Evolutionary conservation across 2,888 invertebrate species (phyloP), one percentile per base, ranked within the genome.

Genomic region (Ophion ventricosus): DNA sequence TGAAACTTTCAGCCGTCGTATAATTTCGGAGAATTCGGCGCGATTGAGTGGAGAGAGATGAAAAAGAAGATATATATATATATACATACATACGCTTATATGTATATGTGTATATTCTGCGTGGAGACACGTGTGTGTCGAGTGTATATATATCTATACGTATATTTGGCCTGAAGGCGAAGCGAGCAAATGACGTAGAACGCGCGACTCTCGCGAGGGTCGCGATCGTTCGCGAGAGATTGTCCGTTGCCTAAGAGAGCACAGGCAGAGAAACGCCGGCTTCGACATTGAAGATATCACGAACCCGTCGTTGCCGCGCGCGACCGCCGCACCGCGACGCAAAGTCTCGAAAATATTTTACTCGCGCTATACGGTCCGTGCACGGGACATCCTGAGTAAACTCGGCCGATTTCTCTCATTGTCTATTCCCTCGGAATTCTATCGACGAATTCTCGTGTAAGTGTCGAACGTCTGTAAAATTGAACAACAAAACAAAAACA

Each of bases 151-250:
- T 26, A 61, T 26, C 20, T 57, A 40, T 57, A 35, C 11, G 26
- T 56, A 56, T 10, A 5, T 25, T 57, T 17, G 54, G 73, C 61
- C 82, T 67, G 56, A 17, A 73, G 82, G 67, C 72, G 72, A 56
- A 81, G 57, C 74, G 77, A 49, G 73, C 73, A 57, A 73, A 72
- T 67, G 73, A 56, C 82, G 83, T 66, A 73, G 75, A 77, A 66
- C 64, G 69, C 56, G 83, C 67, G 69, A 75, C 67, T 73, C 79
- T 25, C 49, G 67, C 61, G 73, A 69, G 80, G 61, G 64, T 67
- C 67, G 75, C 85, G 85, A 83, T 85, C 86, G 86, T 82, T 86
- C 80, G 83, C 72, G 79, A 75, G 66, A 80, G 75, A 74, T 69
- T 77, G 76, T 67, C 40, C 77, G 67, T 67, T 59, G 67, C 49